A percentile compares a stretch with the other conserved stretches of the same genome.
Conservation (phyloP, 2,888 invertebrate genomes). For the Lepidochrysops patricia region DNA sequence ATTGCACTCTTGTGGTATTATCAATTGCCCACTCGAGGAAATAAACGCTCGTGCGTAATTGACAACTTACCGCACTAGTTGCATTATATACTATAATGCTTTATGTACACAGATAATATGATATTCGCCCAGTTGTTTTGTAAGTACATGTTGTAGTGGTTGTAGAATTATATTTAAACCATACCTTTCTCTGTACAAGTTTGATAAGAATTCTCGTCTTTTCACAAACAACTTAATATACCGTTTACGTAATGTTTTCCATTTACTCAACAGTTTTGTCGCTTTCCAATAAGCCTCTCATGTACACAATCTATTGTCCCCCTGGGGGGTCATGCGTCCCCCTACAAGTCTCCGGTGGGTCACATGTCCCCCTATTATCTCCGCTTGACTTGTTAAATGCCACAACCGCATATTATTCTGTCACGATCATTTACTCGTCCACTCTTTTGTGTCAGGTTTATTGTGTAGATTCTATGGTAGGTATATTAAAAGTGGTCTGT, state of each 20-base stretch:
- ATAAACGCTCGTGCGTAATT: too few relatives aligned
- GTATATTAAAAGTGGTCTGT: neutral
- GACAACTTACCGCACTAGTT: too few relatives aligned
- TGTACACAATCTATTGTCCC: neutral
- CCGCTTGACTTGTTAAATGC: slow-evolving; percentile 7
- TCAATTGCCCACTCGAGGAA: too few relatives aligned
- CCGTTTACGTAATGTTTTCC: neutral
- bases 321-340: neutral
- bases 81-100: too few relatives aligned
- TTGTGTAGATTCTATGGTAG: neutral
- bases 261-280: neutral
- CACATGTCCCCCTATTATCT: slow-evolving; percentile 5
- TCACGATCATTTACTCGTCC: neutral
- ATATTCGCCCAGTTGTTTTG: too few relatives aligned
- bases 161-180: too few relatives aligned
- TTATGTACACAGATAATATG: too few relatives aligned
- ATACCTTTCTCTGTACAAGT: too few relatives aligned
- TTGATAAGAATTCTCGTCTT: too few relatives aligned
- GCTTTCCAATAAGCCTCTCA: neutral
- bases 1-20: too few relatives aligned
- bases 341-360: neutral
- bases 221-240: too few relatives aligned
- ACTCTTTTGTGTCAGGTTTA: neutral
- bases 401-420: neutral
- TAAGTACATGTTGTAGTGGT: too few relatives aligned